Conservation (phyloP, 2,113 vertebrate genomes). For the Lipotes vexillifer region DNA sequence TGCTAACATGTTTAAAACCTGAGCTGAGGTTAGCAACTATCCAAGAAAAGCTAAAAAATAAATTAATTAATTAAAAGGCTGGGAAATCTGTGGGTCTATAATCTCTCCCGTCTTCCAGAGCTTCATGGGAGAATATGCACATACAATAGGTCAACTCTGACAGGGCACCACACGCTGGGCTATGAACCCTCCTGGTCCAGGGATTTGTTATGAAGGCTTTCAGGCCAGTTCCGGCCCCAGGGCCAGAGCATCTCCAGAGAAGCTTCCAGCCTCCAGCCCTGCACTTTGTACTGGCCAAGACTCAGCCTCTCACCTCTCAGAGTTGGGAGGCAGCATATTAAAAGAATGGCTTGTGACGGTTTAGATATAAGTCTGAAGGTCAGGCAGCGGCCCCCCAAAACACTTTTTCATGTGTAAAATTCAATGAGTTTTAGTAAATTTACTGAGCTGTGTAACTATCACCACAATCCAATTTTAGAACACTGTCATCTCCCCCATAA, state of each 20-base stretch:
- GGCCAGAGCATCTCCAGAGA: not conserved
- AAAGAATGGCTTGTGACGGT: not conserved
- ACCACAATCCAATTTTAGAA: not conserved
- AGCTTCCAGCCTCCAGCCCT: not conserved
- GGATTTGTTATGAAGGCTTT: not conserved
- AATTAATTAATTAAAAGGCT: not conserved
- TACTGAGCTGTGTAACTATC: too few relatives aligned
- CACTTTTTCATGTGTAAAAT: not conserved
- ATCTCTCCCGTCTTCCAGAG: not conserved
- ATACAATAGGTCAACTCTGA: not conserved
- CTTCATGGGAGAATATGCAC: not conserved
- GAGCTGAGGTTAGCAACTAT: not conserved
- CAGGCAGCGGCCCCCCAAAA: not conserved
- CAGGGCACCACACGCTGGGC: rapidly evolving
- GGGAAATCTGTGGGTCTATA: not conserved
- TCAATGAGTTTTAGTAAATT: not conserved
- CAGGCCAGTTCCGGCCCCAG: not conserved
- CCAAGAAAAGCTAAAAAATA: not conserved
- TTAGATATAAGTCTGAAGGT: not conserved
- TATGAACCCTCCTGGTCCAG: not conserved
- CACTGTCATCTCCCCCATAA: not conserved
- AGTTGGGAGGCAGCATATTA: not conserved
- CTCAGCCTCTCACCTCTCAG: not conserved
- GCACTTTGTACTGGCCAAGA: not conserved
- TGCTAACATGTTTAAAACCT: not conserved